A percentile compares a stretch with the other conserved stretches of the same genome.
Conservation (phyloP, 2,888 invertebrate genomes). For the Autographa pulchrina region DNA sequence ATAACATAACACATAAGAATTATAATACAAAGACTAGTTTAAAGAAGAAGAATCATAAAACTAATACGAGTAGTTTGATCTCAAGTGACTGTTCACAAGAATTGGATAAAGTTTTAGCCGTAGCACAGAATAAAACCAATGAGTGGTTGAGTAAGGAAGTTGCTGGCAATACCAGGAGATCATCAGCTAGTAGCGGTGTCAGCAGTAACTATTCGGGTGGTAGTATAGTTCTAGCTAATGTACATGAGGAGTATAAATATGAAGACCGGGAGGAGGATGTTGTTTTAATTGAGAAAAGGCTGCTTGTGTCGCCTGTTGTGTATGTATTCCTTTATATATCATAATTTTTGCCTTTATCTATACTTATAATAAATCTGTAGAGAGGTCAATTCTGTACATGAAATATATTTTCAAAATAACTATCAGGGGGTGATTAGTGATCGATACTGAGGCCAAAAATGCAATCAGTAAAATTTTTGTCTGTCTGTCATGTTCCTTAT, state of each 20-base stretch:
- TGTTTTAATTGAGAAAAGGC: conserved; percentile 91
- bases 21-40: conserved; percentile 80
- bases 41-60: conserved; percentile 60
- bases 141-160: conserved; percentile 76
- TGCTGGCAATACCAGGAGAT: conserved; percentile 78
- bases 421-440: no score
- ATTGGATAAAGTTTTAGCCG: conserved; percentile 78
- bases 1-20: conserved; percentile 78
- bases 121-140: conserved; percentile 82
- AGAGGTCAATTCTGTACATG: no score
- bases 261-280: conserved; percentile 92
- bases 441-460: no score
- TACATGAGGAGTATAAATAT: conserved; percentile 93
- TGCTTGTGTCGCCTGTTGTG: conserved; percentile 88
- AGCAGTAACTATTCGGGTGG: conserved; percentile 82
- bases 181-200: conserved; percentile 85
- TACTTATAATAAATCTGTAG: no score
- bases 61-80: conserved; percentile 54
- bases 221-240: conserved; percentile 87
- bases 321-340: conserved; percentile 71
- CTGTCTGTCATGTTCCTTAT: no score
- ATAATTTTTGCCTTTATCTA: no score
- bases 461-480: no score
- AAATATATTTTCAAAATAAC: no score
- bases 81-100: conserved; percentile 68